These are phyloP conservation scores for Phytoseiulus persimilis DNA, from an alignment of 2,888 invertebrate species.

Conservation along the genomic window DNA sequence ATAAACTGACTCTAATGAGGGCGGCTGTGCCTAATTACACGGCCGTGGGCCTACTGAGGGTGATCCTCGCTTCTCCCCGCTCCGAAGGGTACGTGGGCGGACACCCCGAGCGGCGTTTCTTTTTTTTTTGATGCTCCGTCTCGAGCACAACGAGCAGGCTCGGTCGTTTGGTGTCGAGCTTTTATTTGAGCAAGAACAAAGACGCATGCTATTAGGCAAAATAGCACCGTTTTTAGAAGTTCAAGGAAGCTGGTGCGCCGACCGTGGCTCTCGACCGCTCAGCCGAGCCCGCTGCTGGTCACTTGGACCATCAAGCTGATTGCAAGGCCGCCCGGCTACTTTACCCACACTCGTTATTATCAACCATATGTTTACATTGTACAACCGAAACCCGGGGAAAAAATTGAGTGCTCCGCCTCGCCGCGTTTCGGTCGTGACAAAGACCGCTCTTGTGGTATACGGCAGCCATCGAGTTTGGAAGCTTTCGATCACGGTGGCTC, in stretches of 20 bases:
- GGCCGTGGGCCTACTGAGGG: not conserved
- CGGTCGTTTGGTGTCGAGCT: not conserved
- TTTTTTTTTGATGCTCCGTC: not conserved
- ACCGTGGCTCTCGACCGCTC: not conserved
- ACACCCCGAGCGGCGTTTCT: not conserved
- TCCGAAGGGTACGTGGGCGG: not conserved
- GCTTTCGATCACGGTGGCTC: not conserved
- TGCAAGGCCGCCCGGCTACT: not conserved
- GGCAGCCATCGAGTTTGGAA: too few species aligned
- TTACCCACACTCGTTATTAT: not conserved
- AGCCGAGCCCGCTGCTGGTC: not conserved
- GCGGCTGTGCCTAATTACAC: not conserved
- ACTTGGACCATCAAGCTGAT: not conserved
- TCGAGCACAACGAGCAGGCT: not conserved
- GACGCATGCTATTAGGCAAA: not conserved
- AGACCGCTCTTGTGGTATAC: not conserved
- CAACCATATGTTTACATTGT: not conserved
- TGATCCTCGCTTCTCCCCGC: not conserved
- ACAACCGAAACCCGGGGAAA: not conserved
- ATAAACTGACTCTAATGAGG: not conserved
- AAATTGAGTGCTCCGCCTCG: not conserved
- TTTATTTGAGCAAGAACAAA: not conserved
- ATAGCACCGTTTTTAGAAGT: not conserved
- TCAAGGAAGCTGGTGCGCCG: not conserved
- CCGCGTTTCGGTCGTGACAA: not conserved